Evolutionary conservation across 1,140 invertebrate species (phyloP), one percentile per base, ranked within the genome.

Genomic region (Microplitis demolitor): DNA sequence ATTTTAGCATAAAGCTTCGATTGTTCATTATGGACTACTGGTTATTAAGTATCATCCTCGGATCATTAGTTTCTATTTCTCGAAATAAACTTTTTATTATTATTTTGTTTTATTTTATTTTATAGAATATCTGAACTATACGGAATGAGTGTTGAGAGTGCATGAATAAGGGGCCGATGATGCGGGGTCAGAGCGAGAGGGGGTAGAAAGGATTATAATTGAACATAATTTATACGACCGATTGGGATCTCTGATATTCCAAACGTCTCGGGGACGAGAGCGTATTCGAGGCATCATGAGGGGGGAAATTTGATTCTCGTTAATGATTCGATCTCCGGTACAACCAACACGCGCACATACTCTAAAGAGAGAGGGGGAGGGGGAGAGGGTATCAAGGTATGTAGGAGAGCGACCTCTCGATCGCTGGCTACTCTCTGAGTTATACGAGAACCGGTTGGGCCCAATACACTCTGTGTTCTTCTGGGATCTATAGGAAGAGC

Each of bases 271-370:
- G 4, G 68, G 50, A 62, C 24, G 39, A 33, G 68, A 39, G 58
- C n/a, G 39, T 51, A 63, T 45, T 50, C 5, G 35, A 45, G 61
- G 69, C 63, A 70, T 70, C 62, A 53, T 61, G 33, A 56, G 45
- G 62, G 62, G 70, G 72, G 74, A 80, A 78, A 76, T 80, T 79
- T 77, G 78, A 80, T 79, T 80, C 77, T 77, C 76, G 77, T 77
- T 81, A 78, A 78, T 79, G 75, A 78, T 74, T 77, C 76, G 78
- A 76, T 79, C 75, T 78, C 76, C 75, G 68, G 35, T 72, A 75
- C 63, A 75, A 72, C 70, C 74, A 75, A 72, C 74, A 71, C 64
- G 69, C 73, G 61, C 64, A 68, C 64, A 71, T 62, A 75, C 34
- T 39, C 24, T 3, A 71, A 24, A 39, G 63, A 39, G 50, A 73